These are phyloP conservation scores for Mercenaria mercenaria DNA, from an alignment of 1,140 invertebrate genomes.

Conservation along the genomic window DNA sequence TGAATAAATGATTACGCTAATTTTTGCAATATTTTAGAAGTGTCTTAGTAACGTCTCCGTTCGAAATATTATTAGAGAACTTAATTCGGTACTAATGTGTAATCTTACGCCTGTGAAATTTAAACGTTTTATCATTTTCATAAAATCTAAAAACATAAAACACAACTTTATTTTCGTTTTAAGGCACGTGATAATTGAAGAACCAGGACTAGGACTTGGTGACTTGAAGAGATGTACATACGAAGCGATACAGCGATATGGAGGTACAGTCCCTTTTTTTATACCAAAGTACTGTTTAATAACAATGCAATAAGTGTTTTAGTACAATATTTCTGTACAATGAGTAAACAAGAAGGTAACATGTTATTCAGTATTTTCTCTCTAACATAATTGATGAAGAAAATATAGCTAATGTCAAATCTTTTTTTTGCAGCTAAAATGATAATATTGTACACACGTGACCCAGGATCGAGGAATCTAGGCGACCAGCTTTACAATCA, in stretches of 20 bases:
- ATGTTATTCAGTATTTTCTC: no score
- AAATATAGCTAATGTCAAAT: no score
- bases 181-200: slow-evolving; percentile 33
- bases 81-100: no score
- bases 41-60: background rate
- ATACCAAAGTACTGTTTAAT: no score
- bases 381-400: no score
- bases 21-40: background rate
- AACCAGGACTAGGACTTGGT: slow-evolving; percentile 3
- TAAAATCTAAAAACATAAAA: no score
- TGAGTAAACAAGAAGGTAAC: no score
- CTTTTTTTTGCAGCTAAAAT: background rate
- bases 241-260: background rate
- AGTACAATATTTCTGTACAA: no score
- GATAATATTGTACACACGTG: background rate
- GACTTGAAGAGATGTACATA: slow-evolving; percentile 23
- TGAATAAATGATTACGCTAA: background rate
- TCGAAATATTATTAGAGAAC: no score
- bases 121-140: no score
- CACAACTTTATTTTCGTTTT: background rate
- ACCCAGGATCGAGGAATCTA: background rate
- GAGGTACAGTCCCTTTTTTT: slow-evolving; percentile 10
- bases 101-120: no score
- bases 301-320: no score
- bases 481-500: background rate